Evolutionary conservation across 1,140 invertebrate genomes (phyloP).

Genomic region (Drosophila ohnishii): DNA sequence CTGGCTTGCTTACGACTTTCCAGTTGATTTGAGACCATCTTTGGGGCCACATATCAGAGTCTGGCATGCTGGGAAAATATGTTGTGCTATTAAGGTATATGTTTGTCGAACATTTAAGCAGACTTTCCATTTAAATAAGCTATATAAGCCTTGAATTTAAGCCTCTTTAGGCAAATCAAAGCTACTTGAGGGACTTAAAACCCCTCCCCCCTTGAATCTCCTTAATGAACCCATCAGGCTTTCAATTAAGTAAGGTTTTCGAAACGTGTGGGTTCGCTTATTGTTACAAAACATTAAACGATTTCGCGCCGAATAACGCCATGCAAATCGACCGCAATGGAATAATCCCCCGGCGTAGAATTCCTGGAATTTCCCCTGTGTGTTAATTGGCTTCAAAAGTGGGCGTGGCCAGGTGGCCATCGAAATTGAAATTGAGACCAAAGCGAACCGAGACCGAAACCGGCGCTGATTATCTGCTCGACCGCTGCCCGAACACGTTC

Average conservation of each 20-base stretch:
- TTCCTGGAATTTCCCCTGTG: constrained; percentile 14
- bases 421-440: constrained; percentile 40
- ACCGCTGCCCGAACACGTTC: constrained; percentile 69
- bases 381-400: constrained; percentile 32
- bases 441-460: constrained; percentile 9
- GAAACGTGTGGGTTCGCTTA: neutral
- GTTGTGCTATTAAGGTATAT: neutral
- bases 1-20: constrained; percentile 23
- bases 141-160: neutral
- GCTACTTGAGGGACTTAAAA: neutral
- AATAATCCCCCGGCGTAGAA: constrained; percentile 35
- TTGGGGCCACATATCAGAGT: neutral
- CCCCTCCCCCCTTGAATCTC: neutral
- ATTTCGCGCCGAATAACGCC: constrained; percentile 19
- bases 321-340: constrained; percentile 43
- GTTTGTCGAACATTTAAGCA: neutral
- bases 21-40: constrained; percentile 35
- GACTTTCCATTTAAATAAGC: neutral
- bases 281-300: constrained; percentile 17
- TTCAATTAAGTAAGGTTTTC: neutral
- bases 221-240: constrained; percentile 5
- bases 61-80: neutral
- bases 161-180: neutral
- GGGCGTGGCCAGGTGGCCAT: constrained; percentile 30
- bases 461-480: constrained; percentile 68